These are phyloP conservation scores for Microctenopoma lineatum DNA, from an alignment of 2,797 vertebrate species.

Conservation along the genomic window DNA sequence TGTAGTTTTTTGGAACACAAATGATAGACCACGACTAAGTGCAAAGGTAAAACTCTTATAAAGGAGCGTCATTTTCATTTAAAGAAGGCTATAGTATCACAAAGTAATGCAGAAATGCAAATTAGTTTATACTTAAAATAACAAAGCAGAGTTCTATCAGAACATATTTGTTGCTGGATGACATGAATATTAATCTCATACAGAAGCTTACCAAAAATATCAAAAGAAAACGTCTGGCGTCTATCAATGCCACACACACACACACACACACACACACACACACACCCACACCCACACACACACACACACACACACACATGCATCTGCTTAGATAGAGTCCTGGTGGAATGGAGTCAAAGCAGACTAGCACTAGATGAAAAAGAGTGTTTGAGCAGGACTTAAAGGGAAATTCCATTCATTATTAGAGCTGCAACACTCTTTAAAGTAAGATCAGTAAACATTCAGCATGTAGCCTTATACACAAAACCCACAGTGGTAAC, in stretches of 20 bases:
- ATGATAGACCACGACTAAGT: background rate
- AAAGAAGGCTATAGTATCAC: no score
- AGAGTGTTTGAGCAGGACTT: background rate
- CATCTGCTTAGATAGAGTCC: conserved; percentile 21
- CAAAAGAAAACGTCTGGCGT: conserved; percentile 6
- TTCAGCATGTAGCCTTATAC: background rate
- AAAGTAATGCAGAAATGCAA: background rate
- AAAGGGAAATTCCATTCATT: background rate
- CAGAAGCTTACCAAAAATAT: conserved; percentile 44
- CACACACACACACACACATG: background rate
- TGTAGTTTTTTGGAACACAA: background rate
- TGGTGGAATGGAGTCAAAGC: conserved; percentile 31
- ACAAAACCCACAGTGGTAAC: background rate
- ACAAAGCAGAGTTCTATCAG: conserved; percentile 1
- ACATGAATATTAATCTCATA: conserved; percentile 53
- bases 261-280: background rate
- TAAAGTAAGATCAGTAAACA: background rate
- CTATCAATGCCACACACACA: conserved; percentile 7
- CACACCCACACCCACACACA: background rate
- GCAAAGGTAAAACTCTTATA: background rate
- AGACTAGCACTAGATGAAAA: background rate
- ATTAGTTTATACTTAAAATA: conserved; percentile 7
- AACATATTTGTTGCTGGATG: conserved; percentile 18
- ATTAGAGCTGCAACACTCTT: background rate
- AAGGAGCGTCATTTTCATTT: background rate